Evolutionary conservation across 2,888 invertebrate species (phyloP), one percentile per base, ranked within the genome.

Genomic region (Aporophyla lueneburgensis): DNA sequence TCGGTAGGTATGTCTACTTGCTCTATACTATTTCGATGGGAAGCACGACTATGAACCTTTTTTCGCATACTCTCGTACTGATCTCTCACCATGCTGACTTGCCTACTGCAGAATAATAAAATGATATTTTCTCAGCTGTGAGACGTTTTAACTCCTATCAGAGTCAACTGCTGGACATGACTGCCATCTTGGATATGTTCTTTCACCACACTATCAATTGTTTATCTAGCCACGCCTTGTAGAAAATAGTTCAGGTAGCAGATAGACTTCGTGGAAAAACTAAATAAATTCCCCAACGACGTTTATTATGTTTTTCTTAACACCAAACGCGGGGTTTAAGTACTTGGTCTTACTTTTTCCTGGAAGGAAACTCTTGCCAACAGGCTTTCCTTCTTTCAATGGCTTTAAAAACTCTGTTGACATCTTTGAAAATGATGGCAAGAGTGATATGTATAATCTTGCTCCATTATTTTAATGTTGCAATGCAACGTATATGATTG

Each of bases 361-460:
- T 24, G 0, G 4, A 5, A 19, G 5, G 5, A 59, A 59, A 59
- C 43, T 51, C 21, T 66, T 0, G 5, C n/a, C 12, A 65, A 5
- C 14, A 27, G 24, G 7, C 2, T 49, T 5, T 49, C 24, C n/a
- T 61, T 27, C 1, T 16, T 58, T n/a, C 43, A 10, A 51, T n/a
- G 53, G 1, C 7, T 54, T 7, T 21, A 27, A 21, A 27, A 19
- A 9, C 24, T 21, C 24, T 27, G 24, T 40, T 7, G 1, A 69
- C 9, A 2, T 2, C 9, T 54, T 33, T 3, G 0, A 51, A 43
- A 76, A 62, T 54, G 21, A 10, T 54, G 14, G 6, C 12, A 33
- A 14, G 5, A 46, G 21, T 76, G 43, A 46, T 40, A 71, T 19
- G 1, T 43, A 61, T 71, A 78, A 78, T 67, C 6, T 61, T 62